Base-by-base conservation (phyloP, 2,888 invertebrate species). In the Synergus gifuensis region DNA sequence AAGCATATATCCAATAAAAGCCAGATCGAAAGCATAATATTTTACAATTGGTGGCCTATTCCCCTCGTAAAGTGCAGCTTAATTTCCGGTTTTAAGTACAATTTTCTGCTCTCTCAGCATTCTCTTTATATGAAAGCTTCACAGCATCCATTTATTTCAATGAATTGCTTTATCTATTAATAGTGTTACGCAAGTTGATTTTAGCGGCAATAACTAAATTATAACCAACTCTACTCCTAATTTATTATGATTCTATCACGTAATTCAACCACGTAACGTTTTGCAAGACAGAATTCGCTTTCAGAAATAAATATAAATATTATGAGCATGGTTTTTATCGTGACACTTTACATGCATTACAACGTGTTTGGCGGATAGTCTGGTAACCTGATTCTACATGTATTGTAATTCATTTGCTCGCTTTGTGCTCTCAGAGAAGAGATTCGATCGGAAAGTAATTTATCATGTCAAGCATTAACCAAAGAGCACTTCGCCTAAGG, bases 341-440 rank as follows among this genome's bases (percentile, higher is more conserved):
- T 73, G 73, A 58, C 54, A 28, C 40, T 54, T 49, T 54, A 73
- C 73, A 73, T 73, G 40, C 54, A 54, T 69, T 69, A 49, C 69
- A 69, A 36, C 28, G 69, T 69, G 69, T 49, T 69, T 28, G 36
- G 49, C 69, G 58, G 18, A 58, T 58, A 58, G 58, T 62, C 62
- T 28, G 9, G 73, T 73, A 49, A 40, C 54, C 73, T 73, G 73
- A 58, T 73, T 73, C 54, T 73, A 54, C 54, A 36, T 73, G 73
- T 73, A 73, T 73, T 73, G 73, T 73, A 73, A 73, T 73, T 73
- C 49, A 73, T 73, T 73, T 73, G 73, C 54, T 73, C 54, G 54
- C 73, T 40, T 54, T 73, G 73, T 73, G 54, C 73, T 73, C 54
- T 49, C 40, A 54, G 54, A 36, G 49, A 40, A n/a, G 73, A 73